phyloP scores from a whole-genome alignment of 2,888 invertebrate genomes.

The Agrochola macilenta region DNA sequence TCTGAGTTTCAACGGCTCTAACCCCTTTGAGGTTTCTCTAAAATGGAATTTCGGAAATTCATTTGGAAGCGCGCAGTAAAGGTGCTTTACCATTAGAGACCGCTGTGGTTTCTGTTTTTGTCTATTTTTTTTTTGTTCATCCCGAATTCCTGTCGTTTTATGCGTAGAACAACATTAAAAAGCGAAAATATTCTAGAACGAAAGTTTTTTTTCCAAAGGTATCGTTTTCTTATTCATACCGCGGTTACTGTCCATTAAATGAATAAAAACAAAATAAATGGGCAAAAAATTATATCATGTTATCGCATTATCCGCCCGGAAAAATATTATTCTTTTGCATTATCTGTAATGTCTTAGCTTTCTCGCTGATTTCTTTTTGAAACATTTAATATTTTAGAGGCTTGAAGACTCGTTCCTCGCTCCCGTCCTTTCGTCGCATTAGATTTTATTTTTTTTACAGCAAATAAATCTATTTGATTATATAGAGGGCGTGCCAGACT shows the following conservation, averaged over 20 bases:
- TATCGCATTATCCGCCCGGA: constrained; percentile 60
- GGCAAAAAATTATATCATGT: constrained; percentile 69
- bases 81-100: constrained; percentile 45
- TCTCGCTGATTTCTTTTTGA: constrained; percentile 12
- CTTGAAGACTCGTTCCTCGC: neutral
- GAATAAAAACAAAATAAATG: constrained; percentile 66
- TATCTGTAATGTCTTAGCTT: constrained; percentile 48
- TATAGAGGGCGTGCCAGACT: no score
- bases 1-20: constrained; percentile 60
- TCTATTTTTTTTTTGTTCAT: constrained; percentile 20
- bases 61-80: constrained; percentile 42
- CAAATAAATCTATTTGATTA: neutral
- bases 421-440: neutral
- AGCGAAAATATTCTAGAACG: no score
- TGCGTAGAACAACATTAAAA: constrained; percentile 9
- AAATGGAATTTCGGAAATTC: constrained; percentile 66
- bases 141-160: neutral
- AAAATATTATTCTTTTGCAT: constrained; percentile 35
- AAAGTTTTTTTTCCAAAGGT: neutral
- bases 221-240: constrained; percentile 38
- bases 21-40: constrained; percentile 68
- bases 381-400: neutral
- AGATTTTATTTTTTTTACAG: neutral
- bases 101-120: constrained; percentile 39
- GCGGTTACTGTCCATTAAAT: constrained; percentile 56